Evolutionary conservation across 2,113 vertebrate genomes (phyloP), one percentile per base, ranked within the genome.

Genomic region (Nannospalax galili): DNA sequence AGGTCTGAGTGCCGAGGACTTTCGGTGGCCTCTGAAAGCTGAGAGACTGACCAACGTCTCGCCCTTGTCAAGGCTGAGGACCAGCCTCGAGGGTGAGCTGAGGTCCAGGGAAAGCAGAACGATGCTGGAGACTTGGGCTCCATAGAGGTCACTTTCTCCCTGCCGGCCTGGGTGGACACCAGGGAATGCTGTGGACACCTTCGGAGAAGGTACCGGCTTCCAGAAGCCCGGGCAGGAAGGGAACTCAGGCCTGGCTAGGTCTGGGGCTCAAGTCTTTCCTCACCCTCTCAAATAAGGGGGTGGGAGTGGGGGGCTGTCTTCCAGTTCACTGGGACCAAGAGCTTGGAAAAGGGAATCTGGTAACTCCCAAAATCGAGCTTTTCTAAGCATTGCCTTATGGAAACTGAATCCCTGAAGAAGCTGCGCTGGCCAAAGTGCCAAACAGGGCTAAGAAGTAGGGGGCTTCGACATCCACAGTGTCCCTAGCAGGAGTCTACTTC

Each of bases 161-260:
- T 48, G n/a, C 15, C 1, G 4, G 2, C 52, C 28, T 10, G 2
- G 9, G 60, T 1, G 3, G 15, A 16, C n/a, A 28, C 56, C 37
- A 4, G 45, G 87, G 88, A 45, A 81, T 64, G 9, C 58, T 40
- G 0, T 8, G 30, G 67, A 69, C 86, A 37, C 77, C 35, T 87
- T 74, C 15, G 30, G 14, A 1, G 73, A 56, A 35, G n/a, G 9
- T 32, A 37, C 35, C 7, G 48, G 28, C 69, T 73, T n/a, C 52
- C 52, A 42, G 40, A 45, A 5, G 20, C 28, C n/a, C 2, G 30
- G 81, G 62, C 40, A 6, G 62, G 62, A 84, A 84, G 35, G 40
- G 40, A 20, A 40, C 45, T 72, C 48, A 37, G 84, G 84, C 65
- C 35, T 56, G 48, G 48, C 26, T 52, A 22, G 48, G 35, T 37